Percentiles rank a stretch among this genome's conserved stretches.
Evolutionary conservation across 2,888 invertebrate genomes (phyloP).

Genomic region (Rapana venosa): DNA sequence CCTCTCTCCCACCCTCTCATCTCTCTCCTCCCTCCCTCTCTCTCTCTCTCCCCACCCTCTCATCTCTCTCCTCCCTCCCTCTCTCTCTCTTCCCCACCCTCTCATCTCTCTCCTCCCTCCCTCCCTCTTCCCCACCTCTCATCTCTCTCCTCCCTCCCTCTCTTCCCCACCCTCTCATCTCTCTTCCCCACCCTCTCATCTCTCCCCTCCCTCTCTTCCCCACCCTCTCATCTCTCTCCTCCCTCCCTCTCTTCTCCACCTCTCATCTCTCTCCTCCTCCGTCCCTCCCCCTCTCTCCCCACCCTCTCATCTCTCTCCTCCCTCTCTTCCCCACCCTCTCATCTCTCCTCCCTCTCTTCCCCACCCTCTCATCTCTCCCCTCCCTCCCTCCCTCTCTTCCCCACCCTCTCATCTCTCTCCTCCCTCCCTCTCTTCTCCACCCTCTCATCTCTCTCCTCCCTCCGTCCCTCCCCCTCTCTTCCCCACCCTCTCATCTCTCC

Average conservation of each 20-base stretch:
- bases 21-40: background rate
- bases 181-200: background rate
- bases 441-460: background rate
- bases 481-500: background rate
- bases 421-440: background rate
- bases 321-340: background rate
- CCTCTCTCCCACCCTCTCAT: background rate
- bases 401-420: background rate
- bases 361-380: background rate
- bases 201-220: background rate
- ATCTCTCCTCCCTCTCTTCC: background rate
- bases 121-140: background rate
- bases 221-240: background rate
- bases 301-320: background rate
- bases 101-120: background rate
- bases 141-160: background rate
- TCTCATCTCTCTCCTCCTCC: background rate
- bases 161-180: background rate
- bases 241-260: background rate
- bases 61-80: background rate
- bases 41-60: background rate
- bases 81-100: background rate
- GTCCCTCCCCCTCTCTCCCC: background rate
- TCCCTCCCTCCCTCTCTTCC: conserved; percentile 2
- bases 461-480: background rate